Conservation (phyloP, 2,113 vertebrate genomes). For the Astatotilapia flaviijosephi region DNA sequence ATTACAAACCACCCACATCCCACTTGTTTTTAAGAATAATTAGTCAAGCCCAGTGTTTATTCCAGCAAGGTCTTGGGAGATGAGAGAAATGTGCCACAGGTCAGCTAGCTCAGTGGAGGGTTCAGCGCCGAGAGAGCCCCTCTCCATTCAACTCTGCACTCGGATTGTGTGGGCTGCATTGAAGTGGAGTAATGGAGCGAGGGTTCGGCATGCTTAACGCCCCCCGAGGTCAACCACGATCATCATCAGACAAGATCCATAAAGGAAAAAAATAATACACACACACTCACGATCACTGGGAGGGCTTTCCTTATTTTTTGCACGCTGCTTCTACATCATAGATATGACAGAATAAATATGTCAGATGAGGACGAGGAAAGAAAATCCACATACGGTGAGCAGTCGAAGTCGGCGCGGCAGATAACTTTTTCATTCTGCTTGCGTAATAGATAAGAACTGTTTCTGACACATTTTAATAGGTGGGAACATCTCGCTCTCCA, state of each 20-base stretch:
- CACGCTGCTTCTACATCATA: not conserved
- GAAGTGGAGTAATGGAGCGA: constrained; percentile 51
- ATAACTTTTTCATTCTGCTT: not conserved
- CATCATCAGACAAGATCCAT: constrained; percentile 46
- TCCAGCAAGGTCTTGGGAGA: constrained; percentile 45
- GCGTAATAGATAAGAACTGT: not conserved
- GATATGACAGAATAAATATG: not conserved
- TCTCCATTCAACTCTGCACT: constrained; percentile 34
- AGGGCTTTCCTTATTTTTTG: not conserved
- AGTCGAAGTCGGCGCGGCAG: not conserved
- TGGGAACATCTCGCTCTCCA: constrained; percentile 11
- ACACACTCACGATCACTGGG: not conserved
- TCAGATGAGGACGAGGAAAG: not conserved
- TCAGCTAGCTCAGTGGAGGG: constrained; percentile 56
- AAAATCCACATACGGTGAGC: not conserved
- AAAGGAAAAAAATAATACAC: not conserved
- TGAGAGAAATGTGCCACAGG: constrained; percentile 49
- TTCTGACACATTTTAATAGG: constrained; percentile 42
- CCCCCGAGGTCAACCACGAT: constrained; percentile 43
- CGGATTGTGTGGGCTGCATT: constrained; percentile 50
- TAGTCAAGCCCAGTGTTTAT: constrained; percentile 43
- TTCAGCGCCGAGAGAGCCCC: constrained; percentile 44
- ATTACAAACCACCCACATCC: constrained; percentile 58
- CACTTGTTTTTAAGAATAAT: constrained; percentile 67
- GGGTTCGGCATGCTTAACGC: constrained; percentile 40